Evolutionary conservation across 2,113 vertebrate species (phyloP), one percentile per base, ranked within the genome.

Genomic region (Poecilia latipinna): DNA sequence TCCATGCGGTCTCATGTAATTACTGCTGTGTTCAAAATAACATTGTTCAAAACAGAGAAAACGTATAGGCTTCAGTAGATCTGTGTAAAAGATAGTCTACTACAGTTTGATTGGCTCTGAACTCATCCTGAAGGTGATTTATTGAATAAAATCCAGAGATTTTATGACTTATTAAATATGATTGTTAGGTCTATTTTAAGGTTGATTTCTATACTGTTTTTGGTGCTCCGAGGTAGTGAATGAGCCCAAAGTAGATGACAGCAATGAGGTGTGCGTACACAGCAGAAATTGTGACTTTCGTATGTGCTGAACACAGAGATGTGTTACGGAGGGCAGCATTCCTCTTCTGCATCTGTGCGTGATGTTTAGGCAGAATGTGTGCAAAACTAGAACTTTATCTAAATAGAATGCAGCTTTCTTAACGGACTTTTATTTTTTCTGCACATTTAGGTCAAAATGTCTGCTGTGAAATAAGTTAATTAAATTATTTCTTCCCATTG

Each of bases 131-230:
- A 77, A 74, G 68, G 74, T 68, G 11, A 22, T 79, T 78, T 65
- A 78, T 35, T 29, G 29, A 72, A 83, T 79, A 78, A 86, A 80
- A 88, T 77, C 75, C 71, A 61, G 68, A 33, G 0, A 70, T 82
- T 88, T 83, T 61, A 70, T 26, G 65, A 83, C 65, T 32, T 26
- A 78, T 89, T 75, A 68, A 60, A 78, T 28, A 66, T 82, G 83
- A 90, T 90, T 89, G 83, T 83, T 68, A 77, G 73, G 29, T 84
- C 67, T 26, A 68, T 78, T 83, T 88, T 82, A 78, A 78, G 61
- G 69, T 80, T 74, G 67, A 86, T 80, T 72, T 76, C 39, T 71
- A 70, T 42, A 67, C 62, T 33, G 68, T 76, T 84, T 83, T 85
- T 51, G 69, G 80, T 68, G 75, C 63, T 84, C 74, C 64, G 65